These are phyloP conservation scores for Aphaenogaster rudis DNA, from an alignment of 1,140 invertebrate genomes.

Conservation along the genomic window DNA sequence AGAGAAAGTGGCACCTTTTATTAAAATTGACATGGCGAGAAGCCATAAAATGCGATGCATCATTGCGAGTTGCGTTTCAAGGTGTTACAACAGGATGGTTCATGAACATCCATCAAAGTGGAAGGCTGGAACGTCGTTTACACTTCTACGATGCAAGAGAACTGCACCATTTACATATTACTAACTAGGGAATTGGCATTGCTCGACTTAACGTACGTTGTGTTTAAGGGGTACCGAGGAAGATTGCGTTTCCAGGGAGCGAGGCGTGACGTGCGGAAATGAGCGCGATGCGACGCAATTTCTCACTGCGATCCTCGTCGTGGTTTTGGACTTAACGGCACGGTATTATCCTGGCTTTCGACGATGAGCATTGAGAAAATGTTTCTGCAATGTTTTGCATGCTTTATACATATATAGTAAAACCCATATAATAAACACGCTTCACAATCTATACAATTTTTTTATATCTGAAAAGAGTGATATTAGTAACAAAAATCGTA, in stretches of 20 bases:
- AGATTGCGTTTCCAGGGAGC: conserved; percentile 6
- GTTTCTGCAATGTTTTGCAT: not conserved
- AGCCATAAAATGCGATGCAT: not conserved
- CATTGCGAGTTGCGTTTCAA: conserved; percentile 15
- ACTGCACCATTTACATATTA: conserved; percentile 36
- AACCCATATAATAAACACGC: not conserved
- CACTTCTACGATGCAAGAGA: conserved; percentile 13
- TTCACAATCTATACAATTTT: not conserved
- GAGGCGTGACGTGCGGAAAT: conserved; percentile 4
- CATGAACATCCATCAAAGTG: conserved; percentile 34
- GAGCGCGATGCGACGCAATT: conserved; percentile 33
- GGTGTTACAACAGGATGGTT: not conserved
- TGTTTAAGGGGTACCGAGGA: conserved; percentile 7
- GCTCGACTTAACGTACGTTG: not conserved
- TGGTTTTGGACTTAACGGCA: not conserved
- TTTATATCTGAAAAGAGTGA: not conserved
- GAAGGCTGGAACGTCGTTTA: conserved; percentile 1
- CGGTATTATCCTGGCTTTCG: not conserved
- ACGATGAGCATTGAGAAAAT: not conserved
- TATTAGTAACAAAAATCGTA: not conserved
- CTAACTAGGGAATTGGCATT: conserved; percentile 38
- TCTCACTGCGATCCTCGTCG: not conserved
- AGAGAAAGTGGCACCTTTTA: not conserved
- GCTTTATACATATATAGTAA: not conserved
- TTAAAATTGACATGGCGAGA: conserved; percentile 47